A percentile compares a stretch with the other conserved stretches of the same genome.
Evolutionary conservation across 2,797 vertebrate genomes (phyloP).

Genomic region (Scomberomorus guttatus): DNA sequence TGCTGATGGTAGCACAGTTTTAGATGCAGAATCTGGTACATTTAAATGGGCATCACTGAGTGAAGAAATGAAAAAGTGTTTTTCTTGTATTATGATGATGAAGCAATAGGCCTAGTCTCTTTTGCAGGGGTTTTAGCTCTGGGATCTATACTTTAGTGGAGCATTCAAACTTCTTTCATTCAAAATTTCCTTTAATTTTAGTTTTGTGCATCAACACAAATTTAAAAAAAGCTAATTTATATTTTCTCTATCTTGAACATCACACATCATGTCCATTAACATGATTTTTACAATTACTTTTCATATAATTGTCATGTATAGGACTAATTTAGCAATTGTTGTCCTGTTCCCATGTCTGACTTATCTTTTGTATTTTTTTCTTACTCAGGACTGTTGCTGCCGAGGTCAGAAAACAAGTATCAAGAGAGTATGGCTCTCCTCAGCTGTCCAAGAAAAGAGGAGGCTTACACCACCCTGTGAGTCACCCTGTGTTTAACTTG

Average conservation of each 20-base stretch:
- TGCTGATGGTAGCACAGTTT: constrained; percentile 4
- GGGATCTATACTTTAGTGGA: neutral
- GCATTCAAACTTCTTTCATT: constrained; percentile 1
- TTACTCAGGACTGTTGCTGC: constrained; percentile 89
- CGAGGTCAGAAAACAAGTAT: constrained; percentile 94
- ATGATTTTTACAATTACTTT: no score
- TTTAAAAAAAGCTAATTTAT: neutral
- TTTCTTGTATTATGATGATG: neutral
- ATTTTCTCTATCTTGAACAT: neutral
- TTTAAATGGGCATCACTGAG: neutral
- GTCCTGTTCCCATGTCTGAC: neutral
- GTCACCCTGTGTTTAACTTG: constrained; percentile 71
- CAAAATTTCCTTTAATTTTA: neutral
- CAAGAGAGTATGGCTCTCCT: constrained; percentile 92
- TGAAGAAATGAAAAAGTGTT: neutral
- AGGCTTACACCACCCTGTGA: constrained; percentile 85
- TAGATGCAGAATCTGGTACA: neutral
- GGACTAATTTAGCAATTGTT: neutral
- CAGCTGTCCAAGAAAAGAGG: constrained; percentile 91
- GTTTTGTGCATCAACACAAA: neutral
- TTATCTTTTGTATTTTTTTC: constrained; percentile 13
- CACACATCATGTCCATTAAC: neutral
- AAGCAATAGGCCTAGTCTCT: neutral
- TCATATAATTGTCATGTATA: neutral
- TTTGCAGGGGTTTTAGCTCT: constrained; percentile 1